Conservation (phyloP, 2,113 vertebrate genomes). For the Mesitornis unicolor region DNA sequence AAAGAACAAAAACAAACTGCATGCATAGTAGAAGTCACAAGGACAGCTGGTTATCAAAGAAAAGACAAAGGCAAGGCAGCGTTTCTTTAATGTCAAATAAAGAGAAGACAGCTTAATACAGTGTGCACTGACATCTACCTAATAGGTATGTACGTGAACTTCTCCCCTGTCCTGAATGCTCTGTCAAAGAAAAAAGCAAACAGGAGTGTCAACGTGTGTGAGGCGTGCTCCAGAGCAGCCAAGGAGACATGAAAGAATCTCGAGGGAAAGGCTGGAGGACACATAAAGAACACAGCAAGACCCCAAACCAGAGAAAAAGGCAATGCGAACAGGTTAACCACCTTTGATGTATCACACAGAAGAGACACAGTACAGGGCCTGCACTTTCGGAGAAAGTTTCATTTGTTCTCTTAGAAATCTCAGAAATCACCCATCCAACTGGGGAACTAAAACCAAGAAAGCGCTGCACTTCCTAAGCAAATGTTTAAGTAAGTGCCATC, state of each 20-base stretch:
- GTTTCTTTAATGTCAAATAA: background rate
- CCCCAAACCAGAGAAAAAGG: background rate
- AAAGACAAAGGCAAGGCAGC: background rate
- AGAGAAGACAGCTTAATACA: background rate
- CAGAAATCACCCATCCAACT: background rate
- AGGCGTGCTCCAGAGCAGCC: background rate
- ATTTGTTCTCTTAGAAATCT: background rate
- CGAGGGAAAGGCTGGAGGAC: background rate
- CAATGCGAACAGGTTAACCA: background rate
- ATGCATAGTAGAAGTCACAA: fast-evolving
- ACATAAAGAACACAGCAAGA: background rate
- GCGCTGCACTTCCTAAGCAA: background rate
- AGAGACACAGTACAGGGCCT: background rate
- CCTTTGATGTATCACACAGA: background rate
- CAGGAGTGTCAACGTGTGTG: background rate
- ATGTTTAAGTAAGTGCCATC: background rate
- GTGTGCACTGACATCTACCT: background rate
- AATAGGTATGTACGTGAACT: background rate
- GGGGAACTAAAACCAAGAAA: background rate
- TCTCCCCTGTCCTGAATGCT: background rate
- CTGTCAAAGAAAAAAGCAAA: background rate
- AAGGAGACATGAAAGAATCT: background rate
- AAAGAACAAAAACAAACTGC: background rate
- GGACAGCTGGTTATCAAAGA: background rate
- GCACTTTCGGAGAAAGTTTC: background rate